Evolutionary conservation across 2,113 vertebrate species (phyloP), one percentile per base, ranked within the genome.

Genomic region (Ploceus nigricollis): DNA sequence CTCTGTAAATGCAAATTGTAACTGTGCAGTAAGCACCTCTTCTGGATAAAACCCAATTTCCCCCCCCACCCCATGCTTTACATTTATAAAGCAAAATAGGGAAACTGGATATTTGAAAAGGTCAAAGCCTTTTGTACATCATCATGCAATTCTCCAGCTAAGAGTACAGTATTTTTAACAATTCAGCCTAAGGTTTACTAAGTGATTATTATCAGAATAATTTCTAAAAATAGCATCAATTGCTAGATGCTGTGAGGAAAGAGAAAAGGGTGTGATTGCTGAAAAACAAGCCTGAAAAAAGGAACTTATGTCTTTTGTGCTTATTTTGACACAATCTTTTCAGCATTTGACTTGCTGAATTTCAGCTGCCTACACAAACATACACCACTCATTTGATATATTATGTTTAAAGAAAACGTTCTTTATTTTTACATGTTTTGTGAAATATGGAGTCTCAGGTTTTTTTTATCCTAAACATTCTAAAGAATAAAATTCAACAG

Each of bases 211-310:
- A 91, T 31, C 87, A 73, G 84, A 93, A 73, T 35, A 82, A 90
- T 86, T 91, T 77, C 93, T 93, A 93, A 96, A 94, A 81, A 95
- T 77, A 95, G 56, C 28, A 79, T 22, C 44, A 72, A 72, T 76
- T 82, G 65, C 57, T 77, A 61, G 47, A 63, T 65, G 39, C 54
- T 80, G 39, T 30, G 50, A 90, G 45, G 45, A 89, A 95, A 78
- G 51, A 78, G 37, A 89, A 91, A 66, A 69, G 27, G 25, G 20
- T 58, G 47, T 58, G 71, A 82, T 24, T 93, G 58, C 79, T 80
- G 47, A 87, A 91, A 91, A 96, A 90, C 70, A 93, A 82, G 71
- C 3, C 31, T 77, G 39, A 65, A 30, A 68, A 82, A 91, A 81
- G 58, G 24, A 95, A 68, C 3, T 25, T 54, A 8, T 51, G 47